Conservation (phyloP, 2,113 vertebrate genomes). For the Poeciliopsis occidentalis region DNA sequence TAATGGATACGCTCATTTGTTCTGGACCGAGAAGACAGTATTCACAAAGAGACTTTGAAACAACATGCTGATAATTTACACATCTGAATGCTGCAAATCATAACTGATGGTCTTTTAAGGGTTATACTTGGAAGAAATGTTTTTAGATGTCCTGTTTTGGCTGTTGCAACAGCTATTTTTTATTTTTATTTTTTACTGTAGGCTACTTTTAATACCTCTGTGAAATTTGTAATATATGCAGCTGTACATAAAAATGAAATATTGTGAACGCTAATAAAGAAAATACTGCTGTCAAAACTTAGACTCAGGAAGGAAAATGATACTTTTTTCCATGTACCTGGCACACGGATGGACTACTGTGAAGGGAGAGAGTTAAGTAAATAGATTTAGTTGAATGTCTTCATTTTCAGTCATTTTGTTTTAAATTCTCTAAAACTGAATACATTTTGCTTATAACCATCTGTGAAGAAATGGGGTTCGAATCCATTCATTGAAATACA, state of each 20-base stretch:
- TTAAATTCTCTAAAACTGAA: no score
- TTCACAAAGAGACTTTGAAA: conserved; percentile 16
- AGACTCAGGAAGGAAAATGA: no score
- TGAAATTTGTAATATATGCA: conserved; percentile 42
- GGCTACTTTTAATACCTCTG: conserved; percentile 21
- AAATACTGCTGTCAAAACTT: conserved; percentile 25
- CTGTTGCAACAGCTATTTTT: conserved; percentile 9
- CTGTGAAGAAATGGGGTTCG: no score
- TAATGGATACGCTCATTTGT: neutral
- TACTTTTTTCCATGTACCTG: no score
- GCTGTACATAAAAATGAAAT: conserved; percentile 48
- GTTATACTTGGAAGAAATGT: neutral
- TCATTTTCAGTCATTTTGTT: no score
- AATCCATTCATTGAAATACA: no score
- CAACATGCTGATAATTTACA: conserved; percentile 12
- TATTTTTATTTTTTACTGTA: conserved; percentile 6
- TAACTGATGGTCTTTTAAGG: conserved; percentile 7
- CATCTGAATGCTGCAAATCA: conserved; percentile 42
- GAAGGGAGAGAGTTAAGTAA: no score
- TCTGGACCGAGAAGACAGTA: conserved; percentile 2
- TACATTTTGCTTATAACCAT: no score
- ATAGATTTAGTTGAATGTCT: no score
- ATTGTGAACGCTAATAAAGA: conserved; percentile 19
- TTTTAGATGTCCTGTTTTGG: conserved; percentile 22
- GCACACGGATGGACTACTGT: no score